phyloP scores from a whole-genome alignment of 2,888 invertebrate species.

The Athripsodes cinereus region DNA sequence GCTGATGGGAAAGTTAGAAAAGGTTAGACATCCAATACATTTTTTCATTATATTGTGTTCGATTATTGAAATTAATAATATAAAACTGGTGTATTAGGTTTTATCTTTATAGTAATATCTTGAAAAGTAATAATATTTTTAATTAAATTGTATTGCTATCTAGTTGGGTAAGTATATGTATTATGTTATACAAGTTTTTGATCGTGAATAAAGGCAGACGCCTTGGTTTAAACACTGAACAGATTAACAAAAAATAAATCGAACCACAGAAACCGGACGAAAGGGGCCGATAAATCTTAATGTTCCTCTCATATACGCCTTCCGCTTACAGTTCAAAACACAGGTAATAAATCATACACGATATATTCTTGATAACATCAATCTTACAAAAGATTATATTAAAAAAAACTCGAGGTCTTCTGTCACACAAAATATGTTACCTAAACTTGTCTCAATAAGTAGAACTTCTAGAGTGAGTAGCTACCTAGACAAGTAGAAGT shows the following conservation, averaged over 20 bases:
- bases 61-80: neutral
- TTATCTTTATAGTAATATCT: neutral
- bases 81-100: neutral
- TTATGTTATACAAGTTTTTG: neutral
- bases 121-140: neutral
- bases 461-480: too few species aligned
- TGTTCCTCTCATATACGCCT: slow-evolving; percentile 13
- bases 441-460: too few species aligned
- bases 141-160: slow-evolving; percentile 2
- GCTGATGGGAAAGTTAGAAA: too few species aligned
- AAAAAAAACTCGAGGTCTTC: neutral
- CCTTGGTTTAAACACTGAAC: neutral
- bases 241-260: slow-evolving; percentile 10
- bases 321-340: slow-evolving; percentile 13
- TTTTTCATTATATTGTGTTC: too few species aligned
- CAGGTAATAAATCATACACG: slow-evolving; percentile 9
- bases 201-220: neutral
- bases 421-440: neutral
- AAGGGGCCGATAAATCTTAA: slow-evolving; percentile 13
- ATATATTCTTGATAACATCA: neutral
- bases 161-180: neutral
- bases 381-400: neutral
- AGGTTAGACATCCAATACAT: too few species aligned
- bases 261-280: slow-evolving; percentile 15
- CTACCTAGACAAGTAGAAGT: too few species aligned